Evolutionary conservation across 2,888 invertebrate genomes (phyloP), one percentile per base, ranked within the genome.

Genomic region (Sisyra terminalis): DNA sequence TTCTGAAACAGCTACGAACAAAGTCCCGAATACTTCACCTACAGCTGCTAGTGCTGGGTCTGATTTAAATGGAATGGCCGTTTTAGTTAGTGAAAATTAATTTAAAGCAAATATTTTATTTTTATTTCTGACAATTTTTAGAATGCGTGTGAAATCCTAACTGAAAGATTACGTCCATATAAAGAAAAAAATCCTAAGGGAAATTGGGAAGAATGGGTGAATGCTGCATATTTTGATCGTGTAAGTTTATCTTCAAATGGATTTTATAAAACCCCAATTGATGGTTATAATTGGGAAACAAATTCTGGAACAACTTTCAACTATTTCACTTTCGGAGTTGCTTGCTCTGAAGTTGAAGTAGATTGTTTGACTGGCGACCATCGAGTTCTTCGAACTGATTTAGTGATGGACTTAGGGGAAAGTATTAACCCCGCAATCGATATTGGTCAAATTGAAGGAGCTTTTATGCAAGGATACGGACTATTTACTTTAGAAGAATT

Each of bases 381-480:
- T 61, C 78, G 81, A 65, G 80, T 93, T 2, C 60, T 89, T 29
- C 71, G 83, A 53, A 83, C 87, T 1, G 92, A 96, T 54, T 93
- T 96, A 51, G 92, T 96, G 0, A 94, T 96, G 94, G 96, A 96
- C 65, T 71, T 96, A 50, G 94, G 94, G 1, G 80, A 86, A 51
- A 93, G 93, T 61, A 64, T 96, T 43, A 96, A 96, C 63, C 96
- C 96, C 3, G 93, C 94, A 2, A 89, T 96, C 48, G 96, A 96
- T 54, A 85, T 96, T 51, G 96, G 94, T 0, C 96, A 96, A 67
- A 81, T 96, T 11, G 96, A 96, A 65, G 96, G 96, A 2, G 96
- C 73, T 0, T 96, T 93, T 54, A 71, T 89, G 56, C 93, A 94
- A 70, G 96, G 96, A 1, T 89, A 92, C 54, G 96, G 94, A 2